Percentiles rank a stretch among this genome's conserved stretches.
phyloP scores from a whole-genome alignment of 2,888 invertebrate species.

The Sericinus montela region DNA sequence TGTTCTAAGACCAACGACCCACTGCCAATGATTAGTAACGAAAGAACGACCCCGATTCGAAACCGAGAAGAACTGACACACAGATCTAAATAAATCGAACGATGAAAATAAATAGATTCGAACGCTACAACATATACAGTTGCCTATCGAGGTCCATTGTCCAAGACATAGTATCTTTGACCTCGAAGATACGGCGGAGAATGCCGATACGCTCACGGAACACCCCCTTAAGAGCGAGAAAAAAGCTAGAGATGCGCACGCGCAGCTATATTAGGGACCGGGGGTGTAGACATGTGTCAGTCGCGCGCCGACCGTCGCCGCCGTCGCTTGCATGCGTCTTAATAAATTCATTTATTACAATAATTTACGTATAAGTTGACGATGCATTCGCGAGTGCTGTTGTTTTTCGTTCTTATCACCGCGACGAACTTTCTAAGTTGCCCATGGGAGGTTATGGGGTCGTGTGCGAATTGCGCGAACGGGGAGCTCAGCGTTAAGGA shows the following conservation, averaged over 20 bases:
- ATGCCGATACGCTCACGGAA: constrained; percentile 13
- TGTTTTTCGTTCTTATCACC: constrained; percentile 45
- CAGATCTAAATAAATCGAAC: background rate
- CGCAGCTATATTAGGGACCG: constrained; percentile 9
- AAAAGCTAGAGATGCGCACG: background rate
- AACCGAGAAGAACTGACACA: background rate
- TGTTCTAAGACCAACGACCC: background rate
- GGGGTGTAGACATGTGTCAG: constrained; percentile 32
- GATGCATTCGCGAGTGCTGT: constrained; percentile 42
- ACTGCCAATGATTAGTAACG: background rate
- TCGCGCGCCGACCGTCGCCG: constrained; percentile 38
- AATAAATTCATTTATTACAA: constrained; percentile 56
- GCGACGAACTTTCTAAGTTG: constrained; percentile 41
- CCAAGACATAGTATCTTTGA: constrained; percentile 10
- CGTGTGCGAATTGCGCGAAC: constrained; percentile 61
- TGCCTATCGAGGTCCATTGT: constrained; percentile 20
- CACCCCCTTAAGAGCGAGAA: constrained; percentile 16
- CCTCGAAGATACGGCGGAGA: constrained; percentile 9
- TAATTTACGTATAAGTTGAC: constrained; percentile 51
- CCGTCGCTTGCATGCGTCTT: constrained; percentile 58
- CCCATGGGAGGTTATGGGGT: constrained; percentile 49
- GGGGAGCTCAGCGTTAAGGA: constrained; percentile 73
- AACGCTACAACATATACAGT: background rate
- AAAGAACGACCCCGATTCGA: background rate
- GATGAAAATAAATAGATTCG: background rate